These are phyloP conservation scores for Agapostemon virescens DNA, from an alignment of 2,888 invertebrate genomes.

Conservation along the genomic window DNA sequence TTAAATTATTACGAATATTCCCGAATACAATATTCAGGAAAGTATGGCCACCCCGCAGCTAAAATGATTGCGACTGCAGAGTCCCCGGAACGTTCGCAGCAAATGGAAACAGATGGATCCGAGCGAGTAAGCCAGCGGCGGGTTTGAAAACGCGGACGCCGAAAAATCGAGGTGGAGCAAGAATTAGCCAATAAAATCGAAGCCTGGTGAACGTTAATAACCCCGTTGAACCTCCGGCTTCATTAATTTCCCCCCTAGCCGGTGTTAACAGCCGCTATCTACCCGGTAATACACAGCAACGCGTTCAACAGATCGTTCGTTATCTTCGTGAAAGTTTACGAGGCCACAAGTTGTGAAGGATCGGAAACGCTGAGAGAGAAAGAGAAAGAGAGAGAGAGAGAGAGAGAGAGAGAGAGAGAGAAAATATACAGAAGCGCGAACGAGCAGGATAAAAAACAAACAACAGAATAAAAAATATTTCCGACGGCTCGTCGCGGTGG, in stretches of 20 bases:
- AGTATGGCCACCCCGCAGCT: not conserved
- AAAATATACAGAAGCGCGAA: not conserved
- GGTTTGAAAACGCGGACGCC: not conserved
- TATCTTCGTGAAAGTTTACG: constrained; percentile 18
- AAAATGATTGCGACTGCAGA: not conserved
- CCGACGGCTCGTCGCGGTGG: not conserved
- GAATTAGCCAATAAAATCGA: constrained; percentile 19
- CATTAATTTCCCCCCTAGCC: constrained; percentile 5
- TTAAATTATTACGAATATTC: not conserved
- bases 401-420: no score
- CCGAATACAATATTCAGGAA: not conserved
- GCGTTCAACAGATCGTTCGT: constrained; percentile 13
- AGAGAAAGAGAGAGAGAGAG: not conserved
- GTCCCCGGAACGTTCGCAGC: not conserved
- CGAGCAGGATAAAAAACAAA: not conserved
- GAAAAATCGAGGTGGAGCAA: not conserved
- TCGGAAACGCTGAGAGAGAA: not conserved
- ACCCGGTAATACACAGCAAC: constrained; percentile 11
- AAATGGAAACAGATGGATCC: not conserved
- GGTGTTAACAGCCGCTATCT: constrained; percentile 7
- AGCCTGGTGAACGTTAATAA: constrained; percentile 6
- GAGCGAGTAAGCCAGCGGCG: not conserved
- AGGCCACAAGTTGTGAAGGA: not conserved
- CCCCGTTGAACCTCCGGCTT: not conserved
- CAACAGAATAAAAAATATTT: constrained; percentile 1